These are phyloP conservation scores for Heterotis niloticus DNA, from an alignment of 2,113 vertebrate genomes.

Conservation along the genomic window DNA sequence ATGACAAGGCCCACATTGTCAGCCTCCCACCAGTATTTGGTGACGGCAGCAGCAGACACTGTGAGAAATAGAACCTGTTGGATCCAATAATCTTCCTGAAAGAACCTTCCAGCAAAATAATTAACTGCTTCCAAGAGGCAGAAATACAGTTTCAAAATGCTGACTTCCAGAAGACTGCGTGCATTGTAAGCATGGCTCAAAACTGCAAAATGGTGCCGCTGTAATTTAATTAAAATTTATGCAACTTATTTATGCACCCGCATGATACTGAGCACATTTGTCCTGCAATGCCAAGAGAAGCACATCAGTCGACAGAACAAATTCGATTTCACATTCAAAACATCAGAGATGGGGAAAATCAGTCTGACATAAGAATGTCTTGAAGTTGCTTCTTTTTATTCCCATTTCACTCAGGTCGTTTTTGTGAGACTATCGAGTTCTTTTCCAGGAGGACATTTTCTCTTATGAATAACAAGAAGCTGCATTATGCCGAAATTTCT, in stretches of 20 bases:
- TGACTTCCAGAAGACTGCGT: neutral
- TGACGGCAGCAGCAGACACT: neutral
- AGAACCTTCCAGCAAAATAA: neutral
- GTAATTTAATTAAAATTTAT: neutral
- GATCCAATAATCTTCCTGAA: slow-evolving; percentile 8
- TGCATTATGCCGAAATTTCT: neutral
- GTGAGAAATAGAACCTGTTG: slow-evolving; percentile 4
- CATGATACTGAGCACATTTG: neutral
- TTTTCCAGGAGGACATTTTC: neutral
- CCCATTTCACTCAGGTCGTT: neutral
- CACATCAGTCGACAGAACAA: no score
- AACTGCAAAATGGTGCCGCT: neutral
- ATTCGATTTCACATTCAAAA: neutral
- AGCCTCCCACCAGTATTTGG: neutral
- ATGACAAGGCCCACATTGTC: neutral
- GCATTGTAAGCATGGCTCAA: neutral
- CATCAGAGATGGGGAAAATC: neutral
- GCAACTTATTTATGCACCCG: neutral
- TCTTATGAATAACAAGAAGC: neutral
- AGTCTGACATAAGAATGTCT: neutral
- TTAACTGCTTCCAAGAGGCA: neutral
- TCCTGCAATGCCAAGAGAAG: neutral
- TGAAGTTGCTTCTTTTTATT: neutral
- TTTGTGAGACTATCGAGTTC: neutral
- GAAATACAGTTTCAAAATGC: neutral